A percentile compares a stretch with the other conserved stretches of the same genome.
Conservation (phyloP, 2,888 invertebrate genomes). For the Amphiduros pacificus region DNA sequence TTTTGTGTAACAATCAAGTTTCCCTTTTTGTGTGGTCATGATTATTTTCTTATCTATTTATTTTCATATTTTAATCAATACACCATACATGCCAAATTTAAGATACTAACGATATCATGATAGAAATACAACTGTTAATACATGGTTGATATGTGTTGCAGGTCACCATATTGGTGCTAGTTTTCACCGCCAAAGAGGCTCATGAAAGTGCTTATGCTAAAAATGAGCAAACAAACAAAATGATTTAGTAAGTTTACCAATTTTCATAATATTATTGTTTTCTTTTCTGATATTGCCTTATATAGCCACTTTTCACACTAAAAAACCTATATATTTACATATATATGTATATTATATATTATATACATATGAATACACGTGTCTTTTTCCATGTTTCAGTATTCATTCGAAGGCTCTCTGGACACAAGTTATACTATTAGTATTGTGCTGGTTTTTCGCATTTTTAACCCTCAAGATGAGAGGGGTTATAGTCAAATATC, state of each 20-base stretch:
- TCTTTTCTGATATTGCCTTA: neutral
- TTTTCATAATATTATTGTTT: neutral
- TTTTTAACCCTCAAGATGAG: constrained; percentile 55
- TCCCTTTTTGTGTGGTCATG: too few species aligned
- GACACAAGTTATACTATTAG: constrained; percentile 59
- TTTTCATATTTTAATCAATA: too few species aligned
- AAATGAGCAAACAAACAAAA: constrained; percentile 59
- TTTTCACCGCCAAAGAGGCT: constrained; percentile 60
- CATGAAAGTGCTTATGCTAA: constrained; percentile 61
- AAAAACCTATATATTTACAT: neutral
- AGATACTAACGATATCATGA: too few species aligned
- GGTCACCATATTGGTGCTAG: constrained; percentile 58
- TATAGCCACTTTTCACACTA: neutral
- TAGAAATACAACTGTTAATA: too few species aligned
- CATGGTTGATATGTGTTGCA: too few species aligned
- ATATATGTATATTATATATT: neutral
- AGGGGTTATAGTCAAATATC: constrained; percentile 56
- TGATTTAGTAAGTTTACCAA: constrained; percentile 51
- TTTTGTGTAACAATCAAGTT: too few species aligned
- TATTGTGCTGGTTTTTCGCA: constrained; percentile 57
- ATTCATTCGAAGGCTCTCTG: constrained; percentile 58
- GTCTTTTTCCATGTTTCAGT: constrained; percentile 32
- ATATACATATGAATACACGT: neutral
- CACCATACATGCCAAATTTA: too few species aligned
- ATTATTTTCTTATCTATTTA: too few species aligned